Evolutionary conservation across 53 echinoderm and acorn worm genomes (phyloP), one percentile per base, ranked within the genome.

Genomic region (Crossaster papposus): DNA sequence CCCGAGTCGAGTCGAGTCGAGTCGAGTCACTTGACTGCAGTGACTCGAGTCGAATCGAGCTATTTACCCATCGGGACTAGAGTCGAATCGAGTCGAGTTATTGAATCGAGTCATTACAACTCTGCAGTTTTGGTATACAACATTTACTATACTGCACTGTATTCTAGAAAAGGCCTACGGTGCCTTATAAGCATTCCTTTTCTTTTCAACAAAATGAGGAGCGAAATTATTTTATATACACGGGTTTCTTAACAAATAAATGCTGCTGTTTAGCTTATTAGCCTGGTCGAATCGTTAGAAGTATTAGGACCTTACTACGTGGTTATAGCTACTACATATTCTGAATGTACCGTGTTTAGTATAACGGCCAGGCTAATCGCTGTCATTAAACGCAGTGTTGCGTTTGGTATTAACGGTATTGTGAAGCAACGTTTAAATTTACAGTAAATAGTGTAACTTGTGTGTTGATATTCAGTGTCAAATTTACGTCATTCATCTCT

Each of bases 111-210:
- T n/a, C n/a, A n/a, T n/a, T n/a, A n/a, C n/a, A n/a, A n/a, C n/a
- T n/a, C n/a, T n/a, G n/a, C n/a, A n/a, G n/a, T n/a, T n/a, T n/a
- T n/a, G n/a, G n/a, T n/a, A n/a, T n/a, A 28, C 17, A 68, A n/a
- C 26, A 28, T 22, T 10, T 80, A n/a, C 30, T 70, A 68, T 83
- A 73, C n/a, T 51, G 71, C 54, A 71, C 54, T 63, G 50, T 70
- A 72, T 22, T 18, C 65, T 82, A 85, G 73, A 72, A 72, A 85
- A 72, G 85, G 85, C 85, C 73, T 53, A 26, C 18, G 85, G 85
- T 85, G 85, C 85, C 85, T 85, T 85, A 85, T 31, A 53, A 30
- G 85, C 85, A 85, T 85, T 85, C 85, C 53, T 85, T 72, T 53
- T 44, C 44, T 53, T 84, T 54, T 68, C 68, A 28, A 68, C 28